These are phyloP conservation scores for Orthonevra nobilis DNA, from an alignment of 2,888 invertebrate genomes.

Conservation along the genomic window DNA sequence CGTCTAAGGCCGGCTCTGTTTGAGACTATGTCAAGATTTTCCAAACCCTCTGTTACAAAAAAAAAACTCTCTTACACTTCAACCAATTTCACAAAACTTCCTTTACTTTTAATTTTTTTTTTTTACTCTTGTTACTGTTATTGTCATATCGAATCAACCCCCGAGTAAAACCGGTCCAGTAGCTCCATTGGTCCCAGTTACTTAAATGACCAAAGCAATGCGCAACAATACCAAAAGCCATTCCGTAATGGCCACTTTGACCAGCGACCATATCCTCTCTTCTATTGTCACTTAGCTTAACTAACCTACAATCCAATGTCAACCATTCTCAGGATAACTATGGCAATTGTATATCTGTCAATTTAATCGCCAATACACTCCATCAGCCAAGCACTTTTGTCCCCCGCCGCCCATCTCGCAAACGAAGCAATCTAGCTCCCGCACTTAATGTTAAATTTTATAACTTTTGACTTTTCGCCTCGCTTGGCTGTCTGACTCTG, in stretches of 20 bases:
- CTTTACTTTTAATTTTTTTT: no score
- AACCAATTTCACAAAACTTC: no score
- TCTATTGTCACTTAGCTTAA: conserved; percentile 57
- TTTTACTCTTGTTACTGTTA: no score
- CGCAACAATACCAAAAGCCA: conserved; percentile 24
- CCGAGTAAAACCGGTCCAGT: no score
- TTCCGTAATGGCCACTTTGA: conserved; percentile 45
- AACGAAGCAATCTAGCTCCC: conserved; percentile 3
- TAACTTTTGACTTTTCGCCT: conserved; percentile 54
- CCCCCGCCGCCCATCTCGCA: conserved; percentile 18
- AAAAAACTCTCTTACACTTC: no score
- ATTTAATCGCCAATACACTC: conserved; percentile 51
- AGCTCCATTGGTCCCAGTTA: no score
- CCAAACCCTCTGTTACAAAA: no score
- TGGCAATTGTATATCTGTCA: conserved; percentile 65
- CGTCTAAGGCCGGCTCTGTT: no score
- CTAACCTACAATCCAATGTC: conserved; percentile 12
- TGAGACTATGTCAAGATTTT: no score
- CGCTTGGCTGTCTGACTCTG: conserved; percentile 3
- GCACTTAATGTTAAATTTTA: conserved; percentile 40
- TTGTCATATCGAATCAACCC: no score
- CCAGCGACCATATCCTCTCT: conserved; percentile 33
- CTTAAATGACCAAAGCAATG: no score
- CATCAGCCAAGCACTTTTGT: not conserved
- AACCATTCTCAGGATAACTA: conserved; percentile 42